A percentile compares a stretch with the other conserved stretches of the same genome.
Conservation (phyloP, 2,888 invertebrate species). For the Rhagophthalmus giganteus region DNA sequence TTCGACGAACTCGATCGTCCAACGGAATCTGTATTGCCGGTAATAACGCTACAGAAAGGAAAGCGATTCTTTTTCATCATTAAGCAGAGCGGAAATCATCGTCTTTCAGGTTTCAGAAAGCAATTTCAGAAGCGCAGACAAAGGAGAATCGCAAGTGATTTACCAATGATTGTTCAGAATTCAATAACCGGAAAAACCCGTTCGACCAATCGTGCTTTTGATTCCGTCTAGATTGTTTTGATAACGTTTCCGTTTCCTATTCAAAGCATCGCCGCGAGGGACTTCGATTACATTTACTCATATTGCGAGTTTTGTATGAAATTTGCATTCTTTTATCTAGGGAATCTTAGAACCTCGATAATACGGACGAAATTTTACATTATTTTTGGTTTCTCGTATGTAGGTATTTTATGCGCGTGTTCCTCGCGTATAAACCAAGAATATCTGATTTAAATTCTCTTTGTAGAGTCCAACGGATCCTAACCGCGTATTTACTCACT, state of each 20-base stretch:
- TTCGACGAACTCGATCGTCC: conserved; percentile 2
- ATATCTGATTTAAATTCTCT: conserved; percentile 27
- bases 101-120: conserved; percentile 30
- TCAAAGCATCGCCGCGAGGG: conserved; percentile 40
- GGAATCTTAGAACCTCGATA: conserved; percentile 8
- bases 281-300: conserved; percentile 37
- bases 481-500: conserved; percentile 23
- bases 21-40: conserved; percentile 15
- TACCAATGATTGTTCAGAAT: conserved; percentile 46
- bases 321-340: conserved; percentile 40
- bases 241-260: conserved; percentile 47
- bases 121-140: conserved; percentile 39
- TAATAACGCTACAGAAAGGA: conserved; percentile 10
- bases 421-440: conserved; percentile 1
- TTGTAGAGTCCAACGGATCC: conserved; percentile 12
- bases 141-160: conserved; percentile 46
- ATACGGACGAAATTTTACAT: conserved; percentile 1
- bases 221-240: conserved; percentile 52
- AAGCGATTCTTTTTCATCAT: conserved; percentile 20
- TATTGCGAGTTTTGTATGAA: conserved; percentile 40
- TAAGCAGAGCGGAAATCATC: conserved; percentile 24
- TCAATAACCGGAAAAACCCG: conserved; percentile 49
- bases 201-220: conserved; percentile 48
- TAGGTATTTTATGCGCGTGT: not conserved
- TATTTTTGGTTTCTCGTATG: not conserved